Evolutionary conservation across 2,113 vertebrate genomes (phyloP), one percentile per base, ranked within the genome.

Genomic region (Suncus etruscus): DNA sequence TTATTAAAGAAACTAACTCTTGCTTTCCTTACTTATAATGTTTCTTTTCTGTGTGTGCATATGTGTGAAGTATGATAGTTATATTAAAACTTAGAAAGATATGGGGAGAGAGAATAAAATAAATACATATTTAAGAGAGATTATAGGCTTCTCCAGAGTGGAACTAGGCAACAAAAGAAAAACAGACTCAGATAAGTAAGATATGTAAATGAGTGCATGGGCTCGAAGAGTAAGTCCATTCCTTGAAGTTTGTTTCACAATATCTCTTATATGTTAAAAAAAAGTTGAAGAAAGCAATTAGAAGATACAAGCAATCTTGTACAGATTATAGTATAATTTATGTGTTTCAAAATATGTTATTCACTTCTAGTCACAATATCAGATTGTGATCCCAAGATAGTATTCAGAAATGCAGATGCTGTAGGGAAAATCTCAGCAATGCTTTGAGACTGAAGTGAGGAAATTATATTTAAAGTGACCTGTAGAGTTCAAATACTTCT

Each of bases 211-310:
- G 58, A 61, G 58, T 20, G 16, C 18, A 61, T 20, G 6, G 18
- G 18, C 14, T 61, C 20, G 58, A 61, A 61, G 58, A 61, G 58
- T 20, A 61, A 61, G 58, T 20, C 54, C 18, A 16, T 54, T 54
- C 18, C 54, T 54, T 54, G 54, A 54, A 54, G 12, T 54, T 15
- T 14, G 8, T 6, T 61, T 61, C 58, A 18, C 18, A 61, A 11
- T 73, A 69, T 66, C 88, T 92, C 9, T 65, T 50, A 76, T 22
- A 51, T 61, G 32, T 27, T 76, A 89, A 68, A 79, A n/a, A n/a
- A 39, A 54, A 89, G 77, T 69, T 69, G 27, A 92, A 88, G 4
- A 0, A 47, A 10, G 6, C 12, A 70, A n/a, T 58, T 86, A 63
- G 3, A 61, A 2, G 1, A 10, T 87, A 48, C 5, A 78, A 75